Percentiles rank a stretch among this genome's conserved stretches.
Conservation (phyloP, 2,113 vertebrate species). For the Odontophorus gujanensis region DNA sequence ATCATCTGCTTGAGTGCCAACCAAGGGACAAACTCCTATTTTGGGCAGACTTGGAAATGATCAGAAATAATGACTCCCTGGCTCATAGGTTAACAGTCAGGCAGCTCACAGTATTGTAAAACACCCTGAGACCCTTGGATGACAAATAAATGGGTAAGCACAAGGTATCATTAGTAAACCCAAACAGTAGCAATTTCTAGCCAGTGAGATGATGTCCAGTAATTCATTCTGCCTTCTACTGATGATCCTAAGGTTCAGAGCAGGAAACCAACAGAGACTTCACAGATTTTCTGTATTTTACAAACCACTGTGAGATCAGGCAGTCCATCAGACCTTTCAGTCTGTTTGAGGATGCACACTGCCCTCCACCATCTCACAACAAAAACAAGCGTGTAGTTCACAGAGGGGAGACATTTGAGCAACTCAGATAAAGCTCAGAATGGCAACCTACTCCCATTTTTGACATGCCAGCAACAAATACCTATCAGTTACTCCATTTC, state of each 20-base stretch:
- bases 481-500: background rate
- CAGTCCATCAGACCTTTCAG: background rate
- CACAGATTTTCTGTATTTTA: background rate
- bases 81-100: background rate
- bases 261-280: background rate
- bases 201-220: background rate
- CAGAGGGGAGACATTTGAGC: background rate
- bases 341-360: background rate
- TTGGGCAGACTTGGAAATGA: background rate
- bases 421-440: background rate
- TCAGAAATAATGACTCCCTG: background rate
- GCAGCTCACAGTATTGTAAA: background rate
- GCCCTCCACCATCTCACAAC: background rate
- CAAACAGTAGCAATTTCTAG: background rate
- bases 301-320: background rate
- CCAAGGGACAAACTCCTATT: background rate
- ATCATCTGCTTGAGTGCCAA: background rate
- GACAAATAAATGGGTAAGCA: conserved; percentile 23
- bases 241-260: background rate
- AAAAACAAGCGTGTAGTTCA: background rate
- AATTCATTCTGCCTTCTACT: background rate
- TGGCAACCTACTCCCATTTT: background rate
- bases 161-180: background rate
- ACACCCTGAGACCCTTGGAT: background rate
- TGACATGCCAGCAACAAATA: background rate